phyloP scores from a whole-genome alignment of 2,888 invertebrate species.

The Phragmatobia fuliginosa region DNA sequence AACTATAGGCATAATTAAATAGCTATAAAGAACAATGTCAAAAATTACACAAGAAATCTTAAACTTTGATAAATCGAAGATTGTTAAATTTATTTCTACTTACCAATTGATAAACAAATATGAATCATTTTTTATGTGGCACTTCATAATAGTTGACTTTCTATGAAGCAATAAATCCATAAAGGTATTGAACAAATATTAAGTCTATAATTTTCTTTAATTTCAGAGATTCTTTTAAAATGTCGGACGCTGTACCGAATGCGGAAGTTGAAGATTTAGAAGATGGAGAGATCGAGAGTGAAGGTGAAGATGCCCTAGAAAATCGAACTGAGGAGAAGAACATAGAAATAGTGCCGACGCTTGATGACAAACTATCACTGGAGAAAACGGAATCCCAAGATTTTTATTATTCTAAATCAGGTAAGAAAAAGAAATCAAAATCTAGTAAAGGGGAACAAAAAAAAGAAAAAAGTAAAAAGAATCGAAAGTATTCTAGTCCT shows the following conservation, averaged over 20 bases:
- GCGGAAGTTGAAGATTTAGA: slow-evolving; percentile 89
- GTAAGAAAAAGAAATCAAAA: slow-evolving; percentile 84
- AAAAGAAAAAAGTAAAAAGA: slow-evolving; percentile 84
- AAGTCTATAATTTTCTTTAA: slow-evolving; percentile 29
- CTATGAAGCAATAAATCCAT: neutral
- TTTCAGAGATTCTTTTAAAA: slow-evolving; percentile 76
- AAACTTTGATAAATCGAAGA: neutral
- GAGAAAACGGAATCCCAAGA: slow-evolving; percentile 69
- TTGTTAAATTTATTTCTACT: neutral
- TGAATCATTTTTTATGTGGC: neutral
- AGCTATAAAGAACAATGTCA: no score
- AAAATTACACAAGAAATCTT: neutral
- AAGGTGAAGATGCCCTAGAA: slow-evolving; percentile 78
- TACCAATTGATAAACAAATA: neutral
- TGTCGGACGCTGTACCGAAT: slow-evolving; percentile 69
- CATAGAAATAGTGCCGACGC: slow-evolving; percentile 53
- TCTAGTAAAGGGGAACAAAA: slow-evolving; percentile 82
- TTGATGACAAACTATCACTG: slow-evolving; percentile 53
- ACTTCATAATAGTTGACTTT: neutral
- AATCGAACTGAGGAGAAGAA: slow-evolving; percentile 58
- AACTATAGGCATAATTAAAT: neutral
- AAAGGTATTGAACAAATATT: slow-evolving; percentile 7
- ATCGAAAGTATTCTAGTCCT: slow-evolving; percentile 74
- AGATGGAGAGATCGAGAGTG: slow-evolving; percentile 94
- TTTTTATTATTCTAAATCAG: slow-evolving; percentile 76